Evolutionary conservation across 2,113 vertebrate species (phyloP).

Genomic region (Oreochromis aureus): DNA sequence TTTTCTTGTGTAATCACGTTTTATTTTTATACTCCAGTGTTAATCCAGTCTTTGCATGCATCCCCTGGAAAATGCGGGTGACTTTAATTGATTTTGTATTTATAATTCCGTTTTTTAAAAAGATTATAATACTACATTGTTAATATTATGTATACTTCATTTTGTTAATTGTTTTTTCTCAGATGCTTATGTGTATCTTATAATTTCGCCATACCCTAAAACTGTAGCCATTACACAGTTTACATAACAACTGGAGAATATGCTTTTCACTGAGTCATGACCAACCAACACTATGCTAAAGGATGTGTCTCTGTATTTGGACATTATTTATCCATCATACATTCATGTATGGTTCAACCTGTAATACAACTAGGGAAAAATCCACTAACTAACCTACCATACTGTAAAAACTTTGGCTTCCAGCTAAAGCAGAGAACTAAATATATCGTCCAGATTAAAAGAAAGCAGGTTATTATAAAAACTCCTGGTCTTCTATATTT

Average conservation of each 20-base stretch:
- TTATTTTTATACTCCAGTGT: background rate
- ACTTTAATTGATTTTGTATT: background rate
- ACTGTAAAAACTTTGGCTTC: background rate
- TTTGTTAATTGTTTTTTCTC: background rate
- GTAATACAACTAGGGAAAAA: rapidly evolving
- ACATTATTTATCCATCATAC: background rate
- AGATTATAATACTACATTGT: background rate
- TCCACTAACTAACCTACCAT: background rate
- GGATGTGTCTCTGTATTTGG: background rate
- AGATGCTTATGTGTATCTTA: background rate
- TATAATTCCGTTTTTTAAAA: background rate
- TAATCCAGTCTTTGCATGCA: background rate
- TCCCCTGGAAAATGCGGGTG: background rate
- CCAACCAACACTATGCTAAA: background rate
- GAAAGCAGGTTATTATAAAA: background rate
- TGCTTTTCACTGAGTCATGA: background rate
- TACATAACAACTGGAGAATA: background rate
- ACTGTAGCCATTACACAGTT: background rate
- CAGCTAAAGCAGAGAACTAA: background rate
- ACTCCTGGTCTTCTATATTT: background rate
- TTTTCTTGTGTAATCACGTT: background rate
- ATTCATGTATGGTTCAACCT: background rate
- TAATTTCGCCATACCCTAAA: background rate
- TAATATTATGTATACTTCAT: background rate
- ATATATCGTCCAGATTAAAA: background rate